Conservation (phyloP, 2,113 vertebrate genomes). For the Silurus meridionalis region DNA sequence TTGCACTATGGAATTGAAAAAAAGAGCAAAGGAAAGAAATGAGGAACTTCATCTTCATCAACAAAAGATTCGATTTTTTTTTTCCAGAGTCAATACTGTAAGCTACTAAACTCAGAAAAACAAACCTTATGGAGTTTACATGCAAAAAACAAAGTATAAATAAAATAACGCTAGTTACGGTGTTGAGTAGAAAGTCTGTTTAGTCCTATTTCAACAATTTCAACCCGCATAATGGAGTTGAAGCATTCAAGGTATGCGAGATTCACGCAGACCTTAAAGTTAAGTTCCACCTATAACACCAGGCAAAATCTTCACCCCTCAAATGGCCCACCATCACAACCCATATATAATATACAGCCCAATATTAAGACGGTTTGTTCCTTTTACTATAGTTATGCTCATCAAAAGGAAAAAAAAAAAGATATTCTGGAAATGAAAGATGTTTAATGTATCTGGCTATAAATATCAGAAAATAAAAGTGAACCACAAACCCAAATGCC, state of each 20-base stretch:
- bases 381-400: neutral
- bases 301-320: too few species aligned
- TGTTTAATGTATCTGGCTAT: neutral
- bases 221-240: neutral
- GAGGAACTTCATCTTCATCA: constrained; percentile 15
- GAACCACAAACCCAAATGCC: neutral
- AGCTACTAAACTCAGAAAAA: neutral
- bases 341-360: too few species aligned
- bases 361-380: neutral
- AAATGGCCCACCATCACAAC: too few species aligned
- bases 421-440: neutral
- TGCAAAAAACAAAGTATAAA: neutral
- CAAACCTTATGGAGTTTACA: neutral
- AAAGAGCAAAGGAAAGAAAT: neutral
- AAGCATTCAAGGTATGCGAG: neutral
- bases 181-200: neutral
- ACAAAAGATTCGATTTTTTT: neutral
- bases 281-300: too few species aligned
- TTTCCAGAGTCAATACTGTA: neutral
- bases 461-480: neutral
- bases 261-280: neutral
- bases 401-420: neutral
- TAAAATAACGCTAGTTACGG: neutral
- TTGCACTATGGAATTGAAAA: neutral
- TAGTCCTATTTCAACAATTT: neutral